phyloP scores from a whole-genome alignment of 2,113 vertebrate species.

The Larimichthys polyactis region DNA sequence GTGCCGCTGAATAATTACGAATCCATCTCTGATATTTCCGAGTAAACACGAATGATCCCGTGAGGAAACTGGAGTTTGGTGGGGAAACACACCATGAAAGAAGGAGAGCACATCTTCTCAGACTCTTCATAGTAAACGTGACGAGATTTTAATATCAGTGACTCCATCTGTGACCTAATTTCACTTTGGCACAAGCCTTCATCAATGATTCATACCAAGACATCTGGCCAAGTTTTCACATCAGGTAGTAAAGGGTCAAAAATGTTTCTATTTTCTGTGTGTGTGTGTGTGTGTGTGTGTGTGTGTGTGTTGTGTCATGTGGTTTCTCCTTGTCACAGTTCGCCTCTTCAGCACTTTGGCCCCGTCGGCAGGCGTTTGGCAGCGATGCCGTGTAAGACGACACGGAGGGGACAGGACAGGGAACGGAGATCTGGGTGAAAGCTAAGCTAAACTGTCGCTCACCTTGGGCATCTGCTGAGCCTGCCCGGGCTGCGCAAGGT shows the following conservation, averaged over 20 bases:
- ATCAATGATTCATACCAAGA: slow-evolving; percentile 22
- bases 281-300: slow-evolving; percentile 8
- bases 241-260: slow-evolving; percentile 4
- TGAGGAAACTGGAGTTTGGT: no score
- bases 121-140: neutral
- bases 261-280: slow-evolving; percentile 15
- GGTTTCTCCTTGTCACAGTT: slow-evolving; percentile 51
- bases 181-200: slow-evolving; percentile 12
- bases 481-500: slow-evolving; percentile 25
- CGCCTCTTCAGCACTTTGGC: slow-evolving; percentile 62
- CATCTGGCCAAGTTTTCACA: slow-evolving; percentile 19
- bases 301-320: slow-evolving; percentile 23
- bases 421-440: slow-evolving; percentile 62
- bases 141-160: slow-evolving; percentile 13
- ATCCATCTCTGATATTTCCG: no score
- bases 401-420: slow-evolving; percentile 53
- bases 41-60: no score
- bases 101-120: neutral
- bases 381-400: slow-evolving; percentile 74
- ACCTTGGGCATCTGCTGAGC: no score
- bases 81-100: neutral
- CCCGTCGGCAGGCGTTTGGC: slow-evolving; percentile 48
- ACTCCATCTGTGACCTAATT: slow-evolving; percentile 40
- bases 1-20: no score
- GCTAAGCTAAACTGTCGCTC: slow-evolving; percentile 68